Base-by-base conservation (phyloP, 2,113 vertebrate species). In the Aspidoscelis tigris region DNA sequence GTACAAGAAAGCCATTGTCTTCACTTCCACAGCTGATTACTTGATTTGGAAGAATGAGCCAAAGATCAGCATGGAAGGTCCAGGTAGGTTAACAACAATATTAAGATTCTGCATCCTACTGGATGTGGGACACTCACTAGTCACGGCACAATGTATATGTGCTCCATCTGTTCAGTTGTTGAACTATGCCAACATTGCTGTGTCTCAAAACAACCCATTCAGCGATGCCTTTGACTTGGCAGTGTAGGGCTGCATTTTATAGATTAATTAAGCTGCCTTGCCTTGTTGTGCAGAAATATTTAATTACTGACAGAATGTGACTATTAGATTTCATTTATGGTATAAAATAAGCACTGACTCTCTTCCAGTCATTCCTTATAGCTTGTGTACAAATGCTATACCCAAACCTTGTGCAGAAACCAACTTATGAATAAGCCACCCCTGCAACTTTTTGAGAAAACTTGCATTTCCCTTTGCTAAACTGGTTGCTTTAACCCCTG, bases 401-500 rank as follows among this genome's bases (percentile, higher is more conserved):
- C 1, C 1, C 43, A 47, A 12, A 53, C 41, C 41, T 47, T 70
- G 81, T 76, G 85, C 83, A 72, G 84, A 90, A 73, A 92, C 70
- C 44, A 81, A 64, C 82, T 91, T 84, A 88, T 87, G 92, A 94
- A 91, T 90, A 89, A 90, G 73, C 88, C 89, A 3, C 0, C 0
- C 22, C 69, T 83, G 75, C 74, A 76, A 41, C 80, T 80, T 44
- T 87, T 84, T 88, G 3, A 65, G n/a, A 82, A 82, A 68, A 82
- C 71, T 78, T 91, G 82, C 39, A 87, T 87, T 93, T 84, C 89
- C 88, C 79, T 86, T 88, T 85, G 86, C 73, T 84, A 83, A 88
- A 88, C 88, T 92, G 88, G 92, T 93, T 91, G 84, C 76, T 81
- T 93, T 92, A 91, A 90, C 81, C 81, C 86, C 78, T 87, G 83